Base-by-base conservation (phyloP, 2,113 vertebrate genomes). In the Symphodus melops region DNA sequence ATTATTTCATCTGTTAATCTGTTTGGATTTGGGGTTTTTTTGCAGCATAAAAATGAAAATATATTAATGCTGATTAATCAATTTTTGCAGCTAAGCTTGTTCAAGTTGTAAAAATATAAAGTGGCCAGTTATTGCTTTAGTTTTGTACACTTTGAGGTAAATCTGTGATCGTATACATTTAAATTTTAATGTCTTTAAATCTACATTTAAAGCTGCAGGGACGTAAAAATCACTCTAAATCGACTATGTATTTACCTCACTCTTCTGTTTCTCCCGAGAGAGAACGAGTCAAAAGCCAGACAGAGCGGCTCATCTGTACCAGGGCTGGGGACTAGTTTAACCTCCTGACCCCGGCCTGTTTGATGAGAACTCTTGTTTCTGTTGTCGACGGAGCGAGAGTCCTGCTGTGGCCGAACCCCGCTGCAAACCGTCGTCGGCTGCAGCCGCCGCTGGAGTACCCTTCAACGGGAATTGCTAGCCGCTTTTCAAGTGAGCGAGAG, bases 311-410 rank as follows among this genome's bases (percentile, higher is more conserved):
- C 55, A 20, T 69, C 51, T 55, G 57, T 52, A 21, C 23, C 21
- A 6, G 17, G 46, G 62, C 20, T 3, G 14, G 41, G 48, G 48
- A 51, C 41, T 11, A 56, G n/a, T 76, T 77, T 81, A 71, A 86
- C 81, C 54, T 51, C 11, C 3, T 57, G 81, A 80, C 85, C 63
- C 56, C 11, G 11, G 52, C 56, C 77, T 17, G 21, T 58, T 70
- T 49, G 71, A 77, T 63, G 75, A 68, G 58, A 80, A 61, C 72
- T 23, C 86, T 84, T 9, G 67, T 80, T 77, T 75, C 54, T 41
- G 44, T 46, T 48, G 55, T 57, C 48, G 51, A 36, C 37, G n/a
- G 39, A 41, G 48, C 17, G 56, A 37, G 55, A 10, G 70, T 65
- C 71, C 65, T 46, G 68, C 33, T 57, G 70, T 65, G 21, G 21